Evolutionary conservation across 1,140 invertebrate species (phyloP).

Genomic region (Lineus longissimus): DNA sequence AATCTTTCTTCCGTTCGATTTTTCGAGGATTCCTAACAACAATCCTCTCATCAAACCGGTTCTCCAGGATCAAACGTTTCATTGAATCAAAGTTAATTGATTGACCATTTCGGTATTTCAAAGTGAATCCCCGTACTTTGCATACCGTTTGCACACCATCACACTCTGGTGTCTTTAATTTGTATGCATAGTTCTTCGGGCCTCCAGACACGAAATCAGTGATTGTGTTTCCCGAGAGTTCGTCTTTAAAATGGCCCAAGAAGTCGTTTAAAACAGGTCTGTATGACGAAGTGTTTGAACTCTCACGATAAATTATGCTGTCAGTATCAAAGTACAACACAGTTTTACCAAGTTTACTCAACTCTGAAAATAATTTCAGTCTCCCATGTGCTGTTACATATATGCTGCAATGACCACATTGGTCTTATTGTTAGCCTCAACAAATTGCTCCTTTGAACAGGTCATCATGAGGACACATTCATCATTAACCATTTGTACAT

Average conservation of each 20-base stretch:
- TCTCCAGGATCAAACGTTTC: too few relatives aligned
- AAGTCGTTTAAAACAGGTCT: slow-evolving; percentile 27
- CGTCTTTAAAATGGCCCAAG: slow-evolving; percentile 42
- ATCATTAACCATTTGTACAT: slow-evolving; percentile 22
- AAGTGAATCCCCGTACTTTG: too few relatives aligned
- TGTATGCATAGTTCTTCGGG: not conserved
- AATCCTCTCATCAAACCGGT: too few relatives aligned
- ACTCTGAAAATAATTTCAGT: slow-evolving; percentile 45
- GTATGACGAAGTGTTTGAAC: slow-evolving; percentile 15
- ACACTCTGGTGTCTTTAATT: not conserved
- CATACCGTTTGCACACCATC: too few relatives aligned
- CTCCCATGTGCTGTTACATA: slow-evolving; percentile 49
- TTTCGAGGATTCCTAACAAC: too few relatives aligned
- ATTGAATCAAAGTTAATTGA: too few relatives aligned
- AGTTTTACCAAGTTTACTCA: slow-evolving; percentile 36
- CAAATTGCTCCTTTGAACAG: not conserved
- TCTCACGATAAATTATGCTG: slow-evolving; percentile 36
- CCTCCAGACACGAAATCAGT: not conserved
- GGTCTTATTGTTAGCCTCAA: slow-evolving; percentile 16
- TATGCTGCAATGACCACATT: slow-evolving; percentile 48
- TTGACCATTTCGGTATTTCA: too few relatives aligned
- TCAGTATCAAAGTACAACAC: slow-evolving; percentile 55
- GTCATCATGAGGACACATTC: slow-evolving; percentile 16
- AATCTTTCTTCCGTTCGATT: too few relatives aligned
- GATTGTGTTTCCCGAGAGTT: slow-evolving; percentile 7